phyloP scores from a whole-genome alignment of 2,113 vertebrate genomes.

The Arothron firmamentum region DNA sequence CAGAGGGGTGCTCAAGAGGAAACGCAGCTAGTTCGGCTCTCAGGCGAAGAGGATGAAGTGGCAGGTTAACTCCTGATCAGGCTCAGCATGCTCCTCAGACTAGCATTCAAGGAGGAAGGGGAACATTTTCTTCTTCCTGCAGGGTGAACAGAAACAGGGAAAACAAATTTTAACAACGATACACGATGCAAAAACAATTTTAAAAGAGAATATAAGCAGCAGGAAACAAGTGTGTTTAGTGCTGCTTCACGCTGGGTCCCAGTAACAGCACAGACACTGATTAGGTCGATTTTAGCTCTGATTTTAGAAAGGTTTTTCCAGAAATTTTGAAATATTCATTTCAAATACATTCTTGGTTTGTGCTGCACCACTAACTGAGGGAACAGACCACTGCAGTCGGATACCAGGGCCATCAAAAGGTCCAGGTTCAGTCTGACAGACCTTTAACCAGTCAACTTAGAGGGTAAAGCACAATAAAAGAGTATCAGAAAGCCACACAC shows the following conservation, averaged over 20 bases:
- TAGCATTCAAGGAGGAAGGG: slow-evolving; percentile 74
- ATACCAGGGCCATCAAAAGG: too few relatives aligned
- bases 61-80: slow-evolving; percentile 68
- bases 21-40: slow-evolving; percentile 50
- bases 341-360: not conserved
- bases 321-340: slow-evolving; percentile 2
- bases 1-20: slow-evolving; percentile 10
- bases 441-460: too few relatives aligned
- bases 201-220: not conserved
- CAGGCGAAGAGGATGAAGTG: slow-evolving; percentile 7
- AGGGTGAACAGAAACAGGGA: slow-evolving; percentile 40
- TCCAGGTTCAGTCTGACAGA: too few relatives aligned
- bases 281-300: not conserved
- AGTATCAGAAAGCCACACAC: too few relatives aligned
- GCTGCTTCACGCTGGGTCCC: too few relatives aligned
- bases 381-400: too few relatives aligned
- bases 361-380: too few relatives aligned
- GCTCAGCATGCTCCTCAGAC: slow-evolving; percentile 68
- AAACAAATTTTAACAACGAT: not conserved
- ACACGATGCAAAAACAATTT: not conserved
- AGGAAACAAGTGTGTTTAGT: too few relatives aligned
- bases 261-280: too few relatives aligned
- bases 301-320: not conserved
- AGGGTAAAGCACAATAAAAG: too few relatives aligned
- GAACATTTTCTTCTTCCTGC: slow-evolving; percentile 69